Conservation (phyloP, 1,140 invertebrate genomes). For the Drosophila saltans region DNA sequence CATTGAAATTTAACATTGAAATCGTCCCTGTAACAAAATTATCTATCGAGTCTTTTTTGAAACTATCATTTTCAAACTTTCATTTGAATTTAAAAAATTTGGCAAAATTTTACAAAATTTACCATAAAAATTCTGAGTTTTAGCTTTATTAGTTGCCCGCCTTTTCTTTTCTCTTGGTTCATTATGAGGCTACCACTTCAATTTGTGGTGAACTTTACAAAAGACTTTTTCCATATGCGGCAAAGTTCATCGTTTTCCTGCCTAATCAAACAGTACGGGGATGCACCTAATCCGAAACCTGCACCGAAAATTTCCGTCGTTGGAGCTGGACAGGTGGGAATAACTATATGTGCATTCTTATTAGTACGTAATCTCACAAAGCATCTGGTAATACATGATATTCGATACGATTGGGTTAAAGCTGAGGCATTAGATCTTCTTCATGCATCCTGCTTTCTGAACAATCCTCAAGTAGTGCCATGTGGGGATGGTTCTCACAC, state of each 20-base stretch:
- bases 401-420: conserved; percentile 19
- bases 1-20: background rate
- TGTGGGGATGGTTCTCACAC: conserved; percentile 88
- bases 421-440: conserved; percentile 44
- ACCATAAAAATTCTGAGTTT: background rate
- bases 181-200: background rate
- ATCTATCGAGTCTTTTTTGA: background rate
- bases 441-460: conserved; percentile 36
- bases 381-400: conserved; percentile 40
- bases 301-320: conserved; percentile 40
- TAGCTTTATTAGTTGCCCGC: background rate
- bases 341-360: conserved; percentile 23
- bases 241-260: background rate
- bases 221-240: background rate
- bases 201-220: background rate
- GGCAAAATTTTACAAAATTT: background rate
- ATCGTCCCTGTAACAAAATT: background rate
- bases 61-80: background rate
- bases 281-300: background rate
- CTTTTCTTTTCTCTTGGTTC: background rate
- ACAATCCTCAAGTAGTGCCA: conserved; percentile 30
- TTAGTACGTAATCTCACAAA: conserved; percentile 31
- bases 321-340: conserved; percentile 51
- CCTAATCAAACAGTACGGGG: background rate
- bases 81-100: conserved; percentile 2